Conservation (phyloP, 2,888 invertebrate genomes). For the Prenolepis imparis region DNA sequence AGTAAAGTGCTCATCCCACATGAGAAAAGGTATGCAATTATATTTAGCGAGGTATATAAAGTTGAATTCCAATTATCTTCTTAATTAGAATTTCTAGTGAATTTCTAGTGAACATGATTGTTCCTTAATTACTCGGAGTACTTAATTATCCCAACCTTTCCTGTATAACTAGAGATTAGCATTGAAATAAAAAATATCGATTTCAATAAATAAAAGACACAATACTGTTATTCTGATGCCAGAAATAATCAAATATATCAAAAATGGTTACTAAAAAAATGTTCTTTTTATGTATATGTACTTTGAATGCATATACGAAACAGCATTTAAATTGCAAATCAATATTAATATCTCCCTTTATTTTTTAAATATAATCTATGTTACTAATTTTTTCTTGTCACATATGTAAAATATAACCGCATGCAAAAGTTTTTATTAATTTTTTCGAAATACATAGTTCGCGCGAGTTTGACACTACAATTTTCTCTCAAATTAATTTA, state of each 20-base stretch:
- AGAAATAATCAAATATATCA: background rate
- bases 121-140: conserved; percentile 8
- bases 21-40: conserved; percentile 19
- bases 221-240: background rate
- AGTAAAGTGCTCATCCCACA: background rate
- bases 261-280: background rate
- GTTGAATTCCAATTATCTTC: conserved; percentile 31
- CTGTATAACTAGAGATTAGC: background rate
- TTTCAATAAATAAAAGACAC: background rate
- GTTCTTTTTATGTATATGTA: background rate
- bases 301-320: background rate
- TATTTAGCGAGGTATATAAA: conserved; percentile 10
- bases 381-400: background rate
- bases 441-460: background rate
- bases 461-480: background rate
- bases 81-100: conserved; percentile 21
- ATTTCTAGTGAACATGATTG: background rate
- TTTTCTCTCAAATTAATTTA: background rate
- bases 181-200: background rate
- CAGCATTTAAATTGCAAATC: background rate
- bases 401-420: background rate
- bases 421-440: background rate
- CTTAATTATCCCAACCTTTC: conserved; percentile 24
- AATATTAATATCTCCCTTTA: background rate
- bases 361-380: background rate